Evolutionary conservation across 30 jellyfish, hydroid and myxozoan species (phyloP), one percentile per base, ranked within the genome.

Genomic region (Sanderia malayensis): DNA sequence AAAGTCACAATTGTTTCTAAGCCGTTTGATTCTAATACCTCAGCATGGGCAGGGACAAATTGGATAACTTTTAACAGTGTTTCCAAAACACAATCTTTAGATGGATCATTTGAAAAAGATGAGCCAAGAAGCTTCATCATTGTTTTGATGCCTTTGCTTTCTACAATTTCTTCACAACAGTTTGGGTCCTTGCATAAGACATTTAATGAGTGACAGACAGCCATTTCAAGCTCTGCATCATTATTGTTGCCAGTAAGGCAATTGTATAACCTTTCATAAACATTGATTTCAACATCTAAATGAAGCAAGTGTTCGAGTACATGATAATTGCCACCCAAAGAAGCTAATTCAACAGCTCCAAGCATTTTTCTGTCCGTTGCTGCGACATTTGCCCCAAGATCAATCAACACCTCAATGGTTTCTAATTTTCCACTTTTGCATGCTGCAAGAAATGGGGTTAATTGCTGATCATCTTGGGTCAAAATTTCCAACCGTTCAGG

Each of bases 401-500:
- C 82, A 31, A 79, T 30, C 71, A 79, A 59, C 0, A 70, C 61
- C 33, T 79, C 90, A 1, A 79, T 76, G 0, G 72, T 57, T 20
- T 79, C 82, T 29, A 30, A 41, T 18, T 79, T 72, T 0, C 90
- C 90, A 37, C 90, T 68, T 1, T 57, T 23, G 24, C 90, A 79
- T 19, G 90, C 90, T 8, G 63, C 67, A 30, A 79, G 58, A 1
- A 79, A 37, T 0, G 90, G 90, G 23, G 90, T 79, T 29, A 66
- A 70, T 15, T 53, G 76, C 57, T 67, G 82, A 26, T 68, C 90
- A 27, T 79, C 90, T 27, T 79, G 76, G 10, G 90, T 79, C 15
- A 79, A 41, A 9, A 79, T 66, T 44, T 79, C 90, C 74, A 79
- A 45, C 58, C 90, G 30, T 3, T 79, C 82, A 33, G 76, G 82